phyloP scores from a whole-genome alignment of 1,140 invertebrate species.

The Steinernema feltiae region DNA sequence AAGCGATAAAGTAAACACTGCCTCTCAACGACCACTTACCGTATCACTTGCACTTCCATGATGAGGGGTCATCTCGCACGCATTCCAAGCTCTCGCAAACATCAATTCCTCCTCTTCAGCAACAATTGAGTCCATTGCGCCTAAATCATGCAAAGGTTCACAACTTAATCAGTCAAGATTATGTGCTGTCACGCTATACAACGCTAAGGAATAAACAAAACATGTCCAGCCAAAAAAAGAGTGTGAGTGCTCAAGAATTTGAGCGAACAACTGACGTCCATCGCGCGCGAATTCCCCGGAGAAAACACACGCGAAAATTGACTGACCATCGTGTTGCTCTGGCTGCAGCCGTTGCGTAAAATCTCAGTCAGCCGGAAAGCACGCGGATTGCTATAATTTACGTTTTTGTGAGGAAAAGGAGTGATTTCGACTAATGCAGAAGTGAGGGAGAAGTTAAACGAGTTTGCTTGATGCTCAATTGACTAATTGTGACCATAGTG shows the following conservation, averaged over 20 bases:
- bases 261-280: neutral
- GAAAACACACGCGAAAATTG: neutral
- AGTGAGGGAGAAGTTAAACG: neutral
- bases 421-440: too few species aligned
- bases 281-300: neutral
- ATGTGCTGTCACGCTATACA: neutral
- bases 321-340: neutral
- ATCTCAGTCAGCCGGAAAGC: conserved; percentile 4
- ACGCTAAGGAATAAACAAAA: too few species aligned
- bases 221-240: too few species aligned
- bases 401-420: neutral
- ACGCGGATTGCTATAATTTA: neutral
- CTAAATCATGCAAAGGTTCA: neutral
- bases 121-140: neutral
- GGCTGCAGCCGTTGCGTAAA: neutral
- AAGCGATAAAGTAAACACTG: neutral
- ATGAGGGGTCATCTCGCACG: neutral
- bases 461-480: neutral
- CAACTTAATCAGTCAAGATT: neutral
- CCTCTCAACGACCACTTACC: neutral
- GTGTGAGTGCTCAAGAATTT: neutral
- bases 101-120: neutral
- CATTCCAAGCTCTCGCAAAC: neutral
- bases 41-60: neutral
- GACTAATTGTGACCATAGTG: too few species aligned